These are phyloP conservation scores for Dasyprocta punctata DNA, from an alignment of 2,113 vertebrate genomes.

Conservation along the genomic window DNA sequence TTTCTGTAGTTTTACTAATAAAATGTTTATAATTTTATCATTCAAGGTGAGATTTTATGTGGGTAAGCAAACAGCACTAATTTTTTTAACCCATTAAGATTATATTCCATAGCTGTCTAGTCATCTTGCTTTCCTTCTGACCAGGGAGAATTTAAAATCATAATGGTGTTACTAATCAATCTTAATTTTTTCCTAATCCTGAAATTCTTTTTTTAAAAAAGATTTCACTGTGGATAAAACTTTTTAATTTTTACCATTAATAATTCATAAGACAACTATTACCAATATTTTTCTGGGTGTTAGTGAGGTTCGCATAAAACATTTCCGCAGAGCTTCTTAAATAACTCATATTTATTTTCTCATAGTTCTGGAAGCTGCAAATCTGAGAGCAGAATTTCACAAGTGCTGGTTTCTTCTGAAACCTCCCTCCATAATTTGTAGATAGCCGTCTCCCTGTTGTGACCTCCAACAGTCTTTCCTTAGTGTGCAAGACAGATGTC, in stretches of 20 bases:
- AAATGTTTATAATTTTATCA: constrained; percentile 54
- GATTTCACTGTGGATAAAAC: not conserved
- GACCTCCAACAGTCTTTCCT: not conserved
- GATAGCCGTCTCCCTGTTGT: not conserved
- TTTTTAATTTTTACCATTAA: constrained; percentile 12
- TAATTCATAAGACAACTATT: not conserved
- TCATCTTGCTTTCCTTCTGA: constrained; percentile 2
- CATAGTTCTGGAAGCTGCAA: not conserved
- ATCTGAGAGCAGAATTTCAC: not conserved
- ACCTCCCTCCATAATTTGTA: not conserved
- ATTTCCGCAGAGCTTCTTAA: not conserved
- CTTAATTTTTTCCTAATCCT: constrained; percentile 43
- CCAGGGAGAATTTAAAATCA: constrained; percentile 66
- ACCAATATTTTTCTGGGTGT: not conserved
- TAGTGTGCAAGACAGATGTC: not conserved
- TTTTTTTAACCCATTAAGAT: constrained; percentile 46
- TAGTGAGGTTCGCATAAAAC: not conserved
- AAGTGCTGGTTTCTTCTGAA: not conserved
- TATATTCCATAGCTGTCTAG: constrained; percentile 58
- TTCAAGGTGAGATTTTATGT: not conserved
- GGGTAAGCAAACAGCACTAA: constrained; percentile 41
- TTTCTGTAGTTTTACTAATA: constrained; percentile 53
- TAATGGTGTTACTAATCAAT: constrained; percentile 49
- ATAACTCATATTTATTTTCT: not conserved
- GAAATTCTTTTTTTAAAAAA: constrained; percentile 34